Evolutionary conservation across 2,113 vertebrate species (phyloP), one percentile per base, ranked within the genome.

Genomic region (Scopus umbretta): DNA sequence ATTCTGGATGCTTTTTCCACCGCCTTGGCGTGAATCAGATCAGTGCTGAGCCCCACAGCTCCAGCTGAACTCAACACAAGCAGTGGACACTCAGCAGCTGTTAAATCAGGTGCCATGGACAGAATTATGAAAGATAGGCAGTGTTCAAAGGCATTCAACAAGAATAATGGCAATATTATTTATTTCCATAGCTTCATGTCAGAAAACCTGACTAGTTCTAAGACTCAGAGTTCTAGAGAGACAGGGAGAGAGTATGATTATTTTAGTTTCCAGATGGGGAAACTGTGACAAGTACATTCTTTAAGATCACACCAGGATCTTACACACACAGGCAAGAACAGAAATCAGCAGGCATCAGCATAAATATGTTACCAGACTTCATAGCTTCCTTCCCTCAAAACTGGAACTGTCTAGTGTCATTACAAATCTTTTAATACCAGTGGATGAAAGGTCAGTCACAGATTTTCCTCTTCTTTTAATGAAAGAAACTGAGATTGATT

Each of bases 41-140:
- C 78, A 89, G 53, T 32, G 66, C 78, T 82, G 81, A 89, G 50
- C 42, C 36, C 14, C 10, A 55, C 70, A 88, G 66, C 55, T 92
- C 53, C 87, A 80, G 74, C 20, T 66, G 74, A 97, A 92, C n/a
- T 95, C 84, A 82, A 91, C 18, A 47, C 59, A 80, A 92, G 81
- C 78, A 50, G 34, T 58, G 72, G 86, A 94, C 91, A 66, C 74
- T 90, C 58, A 49, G 74, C 50, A 88, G 79, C 66, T 88, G 88
- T 90, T 82, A 91, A 94, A 95, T 85, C 84, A 94, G 89, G 65
- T 80, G 71, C 43, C 90, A 85, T 13, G 6, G 71, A 82, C 63
- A 88, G 86, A 94, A 87, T 80, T 94, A 76, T 68, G 53, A 85
- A 92, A 95, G 84, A 90, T 14, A 92, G 84, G 86, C 56, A 76